These are phyloP conservation scores for Pollimyrus isidori DNA, from an alignment of 2,113 vertebrate genomes.

Conservation along the genomic window DNA sequence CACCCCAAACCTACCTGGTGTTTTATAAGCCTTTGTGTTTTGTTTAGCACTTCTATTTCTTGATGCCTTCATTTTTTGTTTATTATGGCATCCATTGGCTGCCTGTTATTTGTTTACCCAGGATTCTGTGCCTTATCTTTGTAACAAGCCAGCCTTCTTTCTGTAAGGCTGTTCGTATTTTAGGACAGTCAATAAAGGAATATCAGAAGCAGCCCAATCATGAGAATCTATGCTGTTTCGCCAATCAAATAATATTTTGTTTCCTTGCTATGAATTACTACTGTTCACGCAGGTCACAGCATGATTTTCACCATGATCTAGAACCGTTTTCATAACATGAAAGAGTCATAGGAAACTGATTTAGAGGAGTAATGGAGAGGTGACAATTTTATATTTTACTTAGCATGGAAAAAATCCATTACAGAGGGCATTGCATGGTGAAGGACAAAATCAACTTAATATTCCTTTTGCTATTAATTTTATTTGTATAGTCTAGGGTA, in stretches of 20 bases:
- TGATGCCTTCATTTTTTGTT: neutral
- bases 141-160: neutral
- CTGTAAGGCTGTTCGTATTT: neutral
- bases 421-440: neutral
- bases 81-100: neutral
- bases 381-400: neutral
- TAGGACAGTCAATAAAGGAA: neutral
- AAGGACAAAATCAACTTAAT: neutral
- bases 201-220: neutral
- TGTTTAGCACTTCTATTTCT: neutral
- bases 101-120: neutral
- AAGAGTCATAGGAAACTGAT: neutral
- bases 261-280: neutral
- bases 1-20: constrained; percentile 18
- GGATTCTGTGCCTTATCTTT: neutral
- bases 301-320: neutral
- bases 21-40: neutral
- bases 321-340: neutral
- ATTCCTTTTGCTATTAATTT: neutral
- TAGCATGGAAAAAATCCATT: neutral
- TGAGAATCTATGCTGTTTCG: neutral
- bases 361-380: neutral
- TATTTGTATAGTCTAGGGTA: neutral
- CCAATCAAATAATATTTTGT: neutral
- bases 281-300: neutral